These are phyloP conservation scores for Acronicta alni DNA, from an alignment of 2,888 invertebrate species.

Conservation along the genomic window DNA sequence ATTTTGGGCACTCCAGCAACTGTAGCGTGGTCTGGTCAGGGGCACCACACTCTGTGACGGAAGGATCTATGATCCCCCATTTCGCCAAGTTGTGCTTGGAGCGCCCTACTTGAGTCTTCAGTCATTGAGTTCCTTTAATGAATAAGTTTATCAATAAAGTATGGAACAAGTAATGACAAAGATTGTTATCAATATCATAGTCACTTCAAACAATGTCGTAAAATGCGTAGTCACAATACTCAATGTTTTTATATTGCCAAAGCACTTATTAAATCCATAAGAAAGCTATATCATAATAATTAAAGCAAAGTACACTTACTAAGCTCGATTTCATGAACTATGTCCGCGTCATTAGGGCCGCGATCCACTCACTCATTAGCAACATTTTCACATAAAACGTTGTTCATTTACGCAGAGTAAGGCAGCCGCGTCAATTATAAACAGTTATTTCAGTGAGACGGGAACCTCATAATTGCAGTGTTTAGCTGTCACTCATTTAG, in stretches of 20 bases:
- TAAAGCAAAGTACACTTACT: slow-evolving; percentile 59
- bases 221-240: slow-evolving; percentile 8
- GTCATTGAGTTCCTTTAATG: too few relatives aligned
- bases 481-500: slow-evolving; percentile 82
- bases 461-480: slow-evolving; percentile 79
- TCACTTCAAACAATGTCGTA: slow-evolving; percentile 7
- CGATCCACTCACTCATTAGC: slow-evolving; percentile 82
- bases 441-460: slow-evolving; percentile 84
- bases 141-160: slow-evolving; percentile 2
- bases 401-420: slow-evolving; percentile 78
- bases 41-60: too few relatives aligned
- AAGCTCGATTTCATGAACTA: slow-evolving; percentile 76
- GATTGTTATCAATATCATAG: slow-evolving; percentile 2
- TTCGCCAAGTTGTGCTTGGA: too few relatives aligned
- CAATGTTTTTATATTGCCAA: slow-evolving; percentile 29
- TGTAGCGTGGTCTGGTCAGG: too few relatives aligned
- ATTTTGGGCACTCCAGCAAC: too few relatives aligned
- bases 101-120: too few relatives aligned
- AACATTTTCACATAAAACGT: slow-evolving; percentile 84
- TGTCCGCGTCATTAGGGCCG: slow-evolving; percentile 80
- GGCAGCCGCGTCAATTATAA: slow-evolving; percentile 81
- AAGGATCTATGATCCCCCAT: too few relatives aligned
- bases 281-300: slow-evolving; percentile 66
- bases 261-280: slow-evolving; percentile 27
- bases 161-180: slow-evolving; percentile 6